Conservation (phyloP, 1,140 invertebrate species). For the Oryctes rhinoceros region DNA sequence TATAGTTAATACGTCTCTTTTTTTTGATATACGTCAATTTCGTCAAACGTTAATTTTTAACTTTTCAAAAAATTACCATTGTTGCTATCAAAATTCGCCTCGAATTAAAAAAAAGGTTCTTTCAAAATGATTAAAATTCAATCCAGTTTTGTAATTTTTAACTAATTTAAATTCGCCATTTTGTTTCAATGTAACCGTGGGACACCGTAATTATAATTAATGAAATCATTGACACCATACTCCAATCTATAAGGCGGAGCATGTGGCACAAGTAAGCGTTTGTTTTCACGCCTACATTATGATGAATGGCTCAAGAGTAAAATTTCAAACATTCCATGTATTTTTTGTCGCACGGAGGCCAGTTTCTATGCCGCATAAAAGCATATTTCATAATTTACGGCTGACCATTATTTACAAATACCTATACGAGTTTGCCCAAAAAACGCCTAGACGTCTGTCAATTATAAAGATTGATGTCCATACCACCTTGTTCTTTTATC, state of each 20-base stretch:
- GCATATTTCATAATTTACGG: constrained; percentile 14
- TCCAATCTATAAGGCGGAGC: not conserved
- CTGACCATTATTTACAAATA: not conserved
- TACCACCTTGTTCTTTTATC: constrained; percentile 9
- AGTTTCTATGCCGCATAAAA: not conserved
- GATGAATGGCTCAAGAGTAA: not conserved
- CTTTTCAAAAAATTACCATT: too few species aligned
- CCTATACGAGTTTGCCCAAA: not conserved
- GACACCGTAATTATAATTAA: too few species aligned
- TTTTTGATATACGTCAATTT: not conserved
- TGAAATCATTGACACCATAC: too few species aligned
- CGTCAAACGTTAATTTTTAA: too few species aligned
- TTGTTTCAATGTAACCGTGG: too few species aligned
- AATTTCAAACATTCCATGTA: not conserved
- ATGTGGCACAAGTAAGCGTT: not conserved
- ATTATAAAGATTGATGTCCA: constrained; percentile 12
- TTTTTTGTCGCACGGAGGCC: not conserved
- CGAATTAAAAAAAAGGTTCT: too few species aligned
- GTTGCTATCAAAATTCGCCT: too few species aligned
- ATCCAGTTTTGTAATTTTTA: too few species aligned
- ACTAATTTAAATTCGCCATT: too few species aligned
- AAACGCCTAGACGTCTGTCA: not conserved
- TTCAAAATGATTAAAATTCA: too few species aligned
- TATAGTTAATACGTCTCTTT: not conserved
- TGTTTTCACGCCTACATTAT: not conserved